phyloP scores from a whole-genome alignment of 2,797 vertebrate genomes.

The Semaprochilodus insignis region DNA sequence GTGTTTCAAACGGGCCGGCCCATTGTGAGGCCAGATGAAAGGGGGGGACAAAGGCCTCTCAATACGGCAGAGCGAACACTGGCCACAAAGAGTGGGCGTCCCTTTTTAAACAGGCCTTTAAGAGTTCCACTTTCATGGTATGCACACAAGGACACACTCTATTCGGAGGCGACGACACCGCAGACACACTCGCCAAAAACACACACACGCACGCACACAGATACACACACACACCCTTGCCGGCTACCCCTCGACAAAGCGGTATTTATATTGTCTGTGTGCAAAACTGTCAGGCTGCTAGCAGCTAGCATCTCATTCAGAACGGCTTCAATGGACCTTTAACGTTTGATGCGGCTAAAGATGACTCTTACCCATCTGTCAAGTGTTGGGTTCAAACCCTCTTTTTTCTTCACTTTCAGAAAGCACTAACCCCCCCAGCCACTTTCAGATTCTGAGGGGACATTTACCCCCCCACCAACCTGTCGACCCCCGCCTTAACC shows the following conservation, averaged over 20 bases:
- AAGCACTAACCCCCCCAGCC: constrained; percentile 26
- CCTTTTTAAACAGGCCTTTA: constrained; percentile 84
- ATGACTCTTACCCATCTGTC: constrained; percentile 64
- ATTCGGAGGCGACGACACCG: constrained; percentile 65
- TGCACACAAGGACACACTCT: constrained; percentile 77
- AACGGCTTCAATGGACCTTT: constrained; percentile 59
- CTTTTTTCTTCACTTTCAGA: constrained; percentile 39
- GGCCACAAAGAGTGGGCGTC: constrained; percentile 84
- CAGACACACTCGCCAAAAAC: constrained; percentile 76
- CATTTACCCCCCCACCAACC: not conserved
- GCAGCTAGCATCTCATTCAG: constrained; percentile 64
- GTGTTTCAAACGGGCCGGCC: constrained; percentile 80
- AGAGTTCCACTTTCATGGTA: constrained; percentile 81
- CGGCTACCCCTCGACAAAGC: constrained; percentile 24
- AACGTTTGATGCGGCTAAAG: constrained; percentile 54
- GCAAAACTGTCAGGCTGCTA: constrained; percentile 60
- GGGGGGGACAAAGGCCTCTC: constrained; percentile 80
- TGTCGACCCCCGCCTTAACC: not conserved
- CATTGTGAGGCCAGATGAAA: constrained; percentile 83
- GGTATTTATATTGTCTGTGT: constrained; percentile 62
- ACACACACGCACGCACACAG: constrained; percentile 72
- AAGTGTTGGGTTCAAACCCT: constrained; percentile 36
- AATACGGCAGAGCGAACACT: constrained; percentile 81
- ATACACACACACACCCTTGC: constrained; percentile 65
- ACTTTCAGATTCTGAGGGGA: constrained; percentile 34